A percentile compares a stretch with the other conserved stretches of the same genome.
phyloP scores from a whole-genome alignment of 2,888 invertebrate genomes.

The Pseudococcus longispinus region DNA sequence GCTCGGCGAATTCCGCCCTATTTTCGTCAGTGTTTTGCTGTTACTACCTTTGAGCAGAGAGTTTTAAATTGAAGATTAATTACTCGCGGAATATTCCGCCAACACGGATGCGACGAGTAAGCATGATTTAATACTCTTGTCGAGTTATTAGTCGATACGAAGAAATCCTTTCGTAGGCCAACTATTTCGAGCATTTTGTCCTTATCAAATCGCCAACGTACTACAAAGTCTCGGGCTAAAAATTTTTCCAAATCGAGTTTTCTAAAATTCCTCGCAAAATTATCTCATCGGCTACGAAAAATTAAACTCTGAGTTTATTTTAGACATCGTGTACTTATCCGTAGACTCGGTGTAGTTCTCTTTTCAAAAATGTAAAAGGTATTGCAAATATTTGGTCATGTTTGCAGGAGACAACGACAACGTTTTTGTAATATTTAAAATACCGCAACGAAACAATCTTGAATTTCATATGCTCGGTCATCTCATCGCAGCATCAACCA shows the following conservation, averaged over 20 bases:
- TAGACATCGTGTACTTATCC: background rate
- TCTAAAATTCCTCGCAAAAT: background rate
- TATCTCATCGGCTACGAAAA: background rate
- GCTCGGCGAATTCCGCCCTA: slow-evolving; percentile 11
- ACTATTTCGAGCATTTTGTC: slow-evolving; percentile 13
- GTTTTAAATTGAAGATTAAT: slow-evolving; percentile 15
- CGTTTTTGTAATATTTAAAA: slow-evolving; percentile 30
- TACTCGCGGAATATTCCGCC: background rate
- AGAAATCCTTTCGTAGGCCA: background rate
- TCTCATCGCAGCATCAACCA: background rate
- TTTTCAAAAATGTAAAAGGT: background rate
- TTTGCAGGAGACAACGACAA: background rate
- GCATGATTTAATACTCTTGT: background rate
- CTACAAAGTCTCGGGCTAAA: background rate
- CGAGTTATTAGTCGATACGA: background rate
- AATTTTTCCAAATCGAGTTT: background rate
- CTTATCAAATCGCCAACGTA: background rate
- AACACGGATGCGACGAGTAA: background rate
- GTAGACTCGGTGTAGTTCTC: background rate
- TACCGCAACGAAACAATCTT: background rate
- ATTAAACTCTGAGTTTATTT: background rate
- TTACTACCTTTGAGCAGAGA: background rate
- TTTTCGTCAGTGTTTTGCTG: background rate
- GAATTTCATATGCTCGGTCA: background rate
- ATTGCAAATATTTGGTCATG: background rate